Evolutionary conservation across 2,797 vertebrate genomes (phyloP).

Genomic region (Eupleurogrammus muticus): DNA sequence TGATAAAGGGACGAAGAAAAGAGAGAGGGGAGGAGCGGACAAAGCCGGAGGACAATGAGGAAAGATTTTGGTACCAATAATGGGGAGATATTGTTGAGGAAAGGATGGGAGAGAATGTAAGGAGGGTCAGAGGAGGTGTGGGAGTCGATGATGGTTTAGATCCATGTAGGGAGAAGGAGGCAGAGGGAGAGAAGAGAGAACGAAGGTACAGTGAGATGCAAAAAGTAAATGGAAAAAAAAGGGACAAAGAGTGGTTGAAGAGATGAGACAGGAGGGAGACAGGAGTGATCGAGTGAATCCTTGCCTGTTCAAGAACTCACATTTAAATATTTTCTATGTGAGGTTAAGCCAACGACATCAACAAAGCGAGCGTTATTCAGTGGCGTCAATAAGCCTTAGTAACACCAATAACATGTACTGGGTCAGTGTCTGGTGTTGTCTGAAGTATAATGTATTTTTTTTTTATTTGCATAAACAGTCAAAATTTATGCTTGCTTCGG

Average conservation of each 20-base stretch:
- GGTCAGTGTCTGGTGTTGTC: slow-evolving; percentile 31
- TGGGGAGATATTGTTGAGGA: neutral
- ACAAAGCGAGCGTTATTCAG: slow-evolving; percentile 23
- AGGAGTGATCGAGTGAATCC: slow-evolving; percentile 51
- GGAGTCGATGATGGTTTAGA: slow-evolving; percentile 23
- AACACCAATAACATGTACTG: slow-evolving; percentile 28
- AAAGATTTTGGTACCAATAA: neutral
- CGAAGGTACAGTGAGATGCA: slow-evolving; percentile 61
- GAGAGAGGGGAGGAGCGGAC: neutral
- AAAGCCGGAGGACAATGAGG: neutral
- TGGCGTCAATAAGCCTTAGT: slow-evolving; percentile 26
- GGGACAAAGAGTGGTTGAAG: slow-evolving; percentile 46
- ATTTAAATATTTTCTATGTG: slow-evolving; percentile 32
- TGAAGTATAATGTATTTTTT: slow-evolving; percentile 5
- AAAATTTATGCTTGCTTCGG: slow-evolving; percentile 23
- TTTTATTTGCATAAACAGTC: slow-evolving; percentile 33
- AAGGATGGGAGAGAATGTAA: neutral
- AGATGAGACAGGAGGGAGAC: slow-evolving; percentile 67
- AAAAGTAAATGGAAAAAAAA: slow-evolving; percentile 45
- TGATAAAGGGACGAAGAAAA: neutral
- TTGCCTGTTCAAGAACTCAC: slow-evolving; percentile 32
- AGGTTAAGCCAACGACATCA: slow-evolving; percentile 37
- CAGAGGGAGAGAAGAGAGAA: slow-evolving; percentile 51
- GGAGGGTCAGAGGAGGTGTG: neutral
- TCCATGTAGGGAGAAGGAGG: slow-evolving; percentile 6